phyloP scores from a whole-genome alignment of 2,888 invertebrate genomes.

The Phaedon cochleariae region DNA sequence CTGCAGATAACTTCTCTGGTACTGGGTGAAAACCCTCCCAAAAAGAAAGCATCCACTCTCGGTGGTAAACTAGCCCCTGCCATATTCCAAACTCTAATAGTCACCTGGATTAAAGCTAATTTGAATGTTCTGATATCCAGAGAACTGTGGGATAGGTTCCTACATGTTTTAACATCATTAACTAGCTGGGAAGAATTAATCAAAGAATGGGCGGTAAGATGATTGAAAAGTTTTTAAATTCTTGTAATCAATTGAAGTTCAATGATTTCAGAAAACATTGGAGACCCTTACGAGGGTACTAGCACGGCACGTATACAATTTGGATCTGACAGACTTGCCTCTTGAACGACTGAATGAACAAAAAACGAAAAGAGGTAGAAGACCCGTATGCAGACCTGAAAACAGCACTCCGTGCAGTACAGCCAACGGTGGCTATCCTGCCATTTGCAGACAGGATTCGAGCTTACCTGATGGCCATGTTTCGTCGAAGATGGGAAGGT shows the following conservation, averaged over 20 bases:
- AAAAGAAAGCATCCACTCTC: slow-evolving; percentile 77
- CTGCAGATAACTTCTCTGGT: slow-evolving; percentile 92
- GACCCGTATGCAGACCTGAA: slow-evolving; percentile 53
- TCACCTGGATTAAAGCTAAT: slow-evolving; percentile 98
- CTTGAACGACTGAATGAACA: slow-evolving; percentile 81
- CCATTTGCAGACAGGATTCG: slow-evolving; percentile 55
- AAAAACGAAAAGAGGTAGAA: slow-evolving; percentile 74
- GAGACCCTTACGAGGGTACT: slow-evolving; percentile 94
- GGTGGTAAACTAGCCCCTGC: slow-evolving; percentile 86
- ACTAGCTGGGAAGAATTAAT: slow-evolving; percentile 95
- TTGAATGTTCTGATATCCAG: slow-evolving; percentile 89
- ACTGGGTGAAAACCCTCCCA: slow-evolving; percentile 79
- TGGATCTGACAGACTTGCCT: slow-evolving; percentile 89
- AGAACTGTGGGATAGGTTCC: slow-evolving; percentile 93
- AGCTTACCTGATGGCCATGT: slow-evolving; percentile 54
- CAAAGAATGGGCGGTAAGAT: slow-evolving; percentile 92
- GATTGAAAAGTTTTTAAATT: neutral
- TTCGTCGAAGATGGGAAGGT: slow-evolving; percentile 47
- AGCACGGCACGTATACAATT: slow-evolving; percentile 92
- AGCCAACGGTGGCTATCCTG: slow-evolving; percentile 42
- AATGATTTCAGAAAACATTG: slow-evolving; percentile 83
- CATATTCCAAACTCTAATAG: slow-evolving; percentile 91
- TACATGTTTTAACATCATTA: slow-evolving; percentile 84
- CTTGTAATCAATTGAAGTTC: neutral
- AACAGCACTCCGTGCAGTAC: slow-evolving; percentile 45